Base-by-base conservation (phyloP, 2,797 vertebrate species). In the Graptemys geographica region DNA sequence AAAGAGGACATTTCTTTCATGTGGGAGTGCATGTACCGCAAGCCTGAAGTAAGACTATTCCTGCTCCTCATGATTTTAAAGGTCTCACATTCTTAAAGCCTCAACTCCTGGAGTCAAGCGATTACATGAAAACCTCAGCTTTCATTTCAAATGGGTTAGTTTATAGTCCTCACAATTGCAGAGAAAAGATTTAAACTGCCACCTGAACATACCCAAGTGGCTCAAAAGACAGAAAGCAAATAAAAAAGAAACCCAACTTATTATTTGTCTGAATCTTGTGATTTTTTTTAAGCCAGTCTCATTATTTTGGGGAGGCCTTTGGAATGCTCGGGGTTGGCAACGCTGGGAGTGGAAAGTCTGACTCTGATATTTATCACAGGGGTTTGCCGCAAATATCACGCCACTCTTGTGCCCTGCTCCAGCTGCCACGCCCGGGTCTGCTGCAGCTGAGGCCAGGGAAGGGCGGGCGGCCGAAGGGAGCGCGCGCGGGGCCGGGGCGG, bases 111-210 rank as follows among this genome's bases (percentile, higher is more conserved):
- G 7, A 49, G 74, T 28, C 44, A 78, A 78, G 74, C 9, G 27
- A 78, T 78, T 49, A 8, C 41, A 16, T 6, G n/a, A 72, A 11
- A n/a, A 37, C 9, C 33, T 16, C 27, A 31, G 41, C 25, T 78
- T 78, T 31, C 19, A 11, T 4, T 72, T 72, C 18, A 41, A 49
- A 31, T 4, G 3, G 8, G 27, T 27, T 8, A 28, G 72, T 15
- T 15, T 47, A 8, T 0, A 16, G 25, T 11, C 15, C 74, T 28
- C 41, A 28, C 25, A 2, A 13, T 4, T 7, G 25, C 44, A 15
- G 25, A 49, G 25, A 78, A 28, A 49, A 28, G 6, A 44, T 27
- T 28, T 44, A 76, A 21, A n/a, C 19, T 21, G 18, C 21, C 69
- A 33, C 59, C 13, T 31, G 28, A 62, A 33, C 15, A 13, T 31